Conservation (phyloP, 2,888 invertebrate genomes). For the Cacoxenus indagator region DNA sequence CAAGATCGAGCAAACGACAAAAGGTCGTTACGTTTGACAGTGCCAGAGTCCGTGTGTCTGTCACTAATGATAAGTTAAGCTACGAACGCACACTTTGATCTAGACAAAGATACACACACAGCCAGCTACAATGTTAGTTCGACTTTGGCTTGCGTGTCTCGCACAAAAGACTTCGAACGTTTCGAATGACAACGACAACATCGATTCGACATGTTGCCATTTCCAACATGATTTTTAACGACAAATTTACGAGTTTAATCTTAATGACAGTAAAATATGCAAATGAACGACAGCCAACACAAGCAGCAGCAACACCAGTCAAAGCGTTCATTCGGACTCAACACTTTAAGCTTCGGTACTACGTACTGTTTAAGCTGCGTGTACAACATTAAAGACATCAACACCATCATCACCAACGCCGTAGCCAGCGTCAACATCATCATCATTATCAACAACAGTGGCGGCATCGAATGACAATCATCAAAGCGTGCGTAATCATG, state of each 20-base stretch:
- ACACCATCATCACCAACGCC: neutral
- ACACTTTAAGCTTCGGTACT: neutral
- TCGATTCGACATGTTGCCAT: slow-evolving; percentile 4
- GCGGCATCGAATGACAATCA: neutral
- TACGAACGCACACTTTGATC: neutral
- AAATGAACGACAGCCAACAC: slow-evolving; percentile 39
- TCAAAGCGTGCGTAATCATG: slow-evolving; percentile 41
- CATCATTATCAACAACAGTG: slow-evolving; percentile 9
- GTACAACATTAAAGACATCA: neutral
- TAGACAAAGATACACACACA: no score
- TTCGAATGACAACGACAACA: slow-evolving; percentile 34
- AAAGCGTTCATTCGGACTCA: slow-evolving; percentile 25
- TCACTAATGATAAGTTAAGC: slow-evolving; percentile 15
- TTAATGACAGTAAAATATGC: slow-evolving; percentile 48
- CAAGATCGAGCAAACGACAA: slow-evolving; percentile 8
- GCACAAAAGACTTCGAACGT: no score
- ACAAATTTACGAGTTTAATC: slow-evolving; percentile 62
- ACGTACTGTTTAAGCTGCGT: slow-evolving; percentile 12
- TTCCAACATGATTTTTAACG: slow-evolving; percentile 57
- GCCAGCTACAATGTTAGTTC: no score
- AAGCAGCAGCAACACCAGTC: neutral
- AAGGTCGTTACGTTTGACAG: slow-evolving; percentile 3
- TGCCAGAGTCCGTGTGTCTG: neutral
- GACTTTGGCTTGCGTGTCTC: slow-evolving; percentile 36
- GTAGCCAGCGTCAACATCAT: neutral